Evolutionary conservation across 2,797 vertebrate genomes (phyloP), one percentile per base, ranked within the genome.

Genomic region (Acrossocheilus fasciatus): DNA sequence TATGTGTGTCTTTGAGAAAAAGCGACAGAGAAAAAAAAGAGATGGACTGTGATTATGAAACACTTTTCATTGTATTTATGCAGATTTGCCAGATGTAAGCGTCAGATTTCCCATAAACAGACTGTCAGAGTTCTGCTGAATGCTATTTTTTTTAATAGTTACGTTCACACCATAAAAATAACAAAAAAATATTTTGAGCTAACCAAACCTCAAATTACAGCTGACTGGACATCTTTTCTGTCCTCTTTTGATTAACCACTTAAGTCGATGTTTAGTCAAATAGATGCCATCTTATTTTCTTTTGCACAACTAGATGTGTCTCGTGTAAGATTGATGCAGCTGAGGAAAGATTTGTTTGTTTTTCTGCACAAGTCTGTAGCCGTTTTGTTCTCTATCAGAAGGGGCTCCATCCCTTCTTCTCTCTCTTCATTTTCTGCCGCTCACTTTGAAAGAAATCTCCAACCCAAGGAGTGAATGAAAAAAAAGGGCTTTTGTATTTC

Each of bases 401-500:
- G 36, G 1, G 54, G 26, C 45, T 50, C 72, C 23, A 50, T 45
- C 14, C 43, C 45, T 47, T 18, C 45, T 50, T 75, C 15, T 30
- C 45, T 45, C 41, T 94, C 94, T 96, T 94, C 91, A 94, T 94
- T 94, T 94, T 94, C 94, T 91, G 77, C 39, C 73, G 57, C 82
- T 79, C 84, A 41, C 39, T 95, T 95, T 93, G 88, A 93, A 94
- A 91, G 87, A 91, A 93, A 93, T 94, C 93, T 91, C 39, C n/a
- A 91, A 93, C 14, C 6, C 23, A 43, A 41, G 23, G 8, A 81
- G 66, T 36, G 34, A 41, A 54, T 6, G 59, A 45, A 70, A 94
- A 26, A 64, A 92, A 86, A 93, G 93, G 92, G 95, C 95, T 96
- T 96, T 96, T 96, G 95, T 96, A 94, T 96, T 96, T 95, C 95